A percentile compares a stretch with the other conserved stretches of the same genome.
Conservation (phyloP, 2,797 vertebrate genomes). For the Cynodonichthys magdalenae region DNA sequence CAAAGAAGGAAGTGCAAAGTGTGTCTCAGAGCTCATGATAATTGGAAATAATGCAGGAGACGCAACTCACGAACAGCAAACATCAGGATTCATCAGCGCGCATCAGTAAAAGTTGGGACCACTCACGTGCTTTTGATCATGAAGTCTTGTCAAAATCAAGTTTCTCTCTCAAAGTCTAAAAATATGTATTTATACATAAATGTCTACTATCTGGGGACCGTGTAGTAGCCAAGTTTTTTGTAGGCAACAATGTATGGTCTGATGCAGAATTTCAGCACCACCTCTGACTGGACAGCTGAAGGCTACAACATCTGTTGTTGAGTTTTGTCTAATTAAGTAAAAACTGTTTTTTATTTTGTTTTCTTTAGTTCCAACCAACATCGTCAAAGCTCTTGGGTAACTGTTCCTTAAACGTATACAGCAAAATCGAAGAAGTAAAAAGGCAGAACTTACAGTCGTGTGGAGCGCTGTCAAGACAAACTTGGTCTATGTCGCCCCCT, state of each 20-base stretch:
- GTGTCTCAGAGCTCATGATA: conserved; percentile 62
- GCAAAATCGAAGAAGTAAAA: background rate
- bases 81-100: conserved; percentile 37
- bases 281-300: conserved; percentile 55
- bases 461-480: background rate
- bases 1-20: conserved; percentile 66
- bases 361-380: background rate
- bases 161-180: background rate
- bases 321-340: fast-evolving
- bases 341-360: background rate
- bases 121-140: background rate
- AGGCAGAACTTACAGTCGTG: background rate
- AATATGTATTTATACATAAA: background rate
- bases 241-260: too few species aligned
- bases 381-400: background rate
- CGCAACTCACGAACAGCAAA: conserved; percentile 48
- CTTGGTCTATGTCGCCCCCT: conserved; percentile 41
- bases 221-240: background rate
- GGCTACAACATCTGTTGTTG: background rate
- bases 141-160: background rate
- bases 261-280: conserved; percentile 67
- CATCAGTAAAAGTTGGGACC: background rate
- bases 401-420: background rate
- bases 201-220: background rate
- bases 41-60: conserved; percentile 59